A percentile compares a stretch with the other conserved stretches of the same genome.
Evolutionary conservation across 2,888 invertebrate species (phyloP).

Genomic region (Strigamia crassipes): DNA sequence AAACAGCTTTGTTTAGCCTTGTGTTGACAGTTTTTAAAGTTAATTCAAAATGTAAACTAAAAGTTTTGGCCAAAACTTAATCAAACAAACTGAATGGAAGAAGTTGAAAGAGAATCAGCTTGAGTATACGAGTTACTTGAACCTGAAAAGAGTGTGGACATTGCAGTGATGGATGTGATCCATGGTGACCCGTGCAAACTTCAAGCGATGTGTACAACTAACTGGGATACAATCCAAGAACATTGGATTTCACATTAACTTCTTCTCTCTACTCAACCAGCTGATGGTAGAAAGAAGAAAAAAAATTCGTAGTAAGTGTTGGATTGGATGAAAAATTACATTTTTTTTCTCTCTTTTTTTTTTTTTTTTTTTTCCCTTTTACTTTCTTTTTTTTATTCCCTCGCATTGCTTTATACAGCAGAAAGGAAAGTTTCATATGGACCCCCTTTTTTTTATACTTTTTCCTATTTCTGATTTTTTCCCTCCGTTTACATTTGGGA

Average conservation of each 20-base stretch:
- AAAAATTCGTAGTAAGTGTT: background rate
- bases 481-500: background rate
- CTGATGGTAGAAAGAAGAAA: background rate
- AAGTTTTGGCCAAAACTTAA: background rate
- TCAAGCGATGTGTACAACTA: background rate
- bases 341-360: background rate
- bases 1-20: background rate
- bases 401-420: background rate
- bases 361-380: background rate
- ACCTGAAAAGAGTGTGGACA: conserved; percentile 27
- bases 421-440: background rate
- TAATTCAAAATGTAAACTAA: background rate
- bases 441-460: background rate
- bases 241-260: conserved; percentile 27
- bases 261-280: conserved; percentile 14
- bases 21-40: background rate
- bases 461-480: background rate
- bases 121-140: conserved; percentile 3
- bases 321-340: conserved; percentile 22
- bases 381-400: background rate
- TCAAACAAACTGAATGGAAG: background rate
- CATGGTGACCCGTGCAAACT: conserved; percentile 17
- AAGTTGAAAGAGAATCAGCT: background rate
- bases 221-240: conserved; percentile 30
- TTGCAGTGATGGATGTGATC: conserved; percentile 20